Evolutionary conservation across 2,888 invertebrate species (phyloP).

Genomic region (Limnephilus marmoratus): DNA sequence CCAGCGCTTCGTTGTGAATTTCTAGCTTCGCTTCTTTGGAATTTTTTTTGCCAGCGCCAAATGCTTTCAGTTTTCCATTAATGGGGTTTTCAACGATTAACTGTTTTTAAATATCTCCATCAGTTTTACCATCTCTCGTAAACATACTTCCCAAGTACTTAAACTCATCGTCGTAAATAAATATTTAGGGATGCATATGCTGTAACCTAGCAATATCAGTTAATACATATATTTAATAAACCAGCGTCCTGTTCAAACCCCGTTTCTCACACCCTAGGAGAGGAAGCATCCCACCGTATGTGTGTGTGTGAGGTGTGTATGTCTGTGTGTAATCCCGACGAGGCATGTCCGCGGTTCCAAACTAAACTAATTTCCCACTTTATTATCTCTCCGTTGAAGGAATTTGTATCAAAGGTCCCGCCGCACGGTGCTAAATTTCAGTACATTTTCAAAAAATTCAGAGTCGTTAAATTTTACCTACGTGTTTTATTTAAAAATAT

Average conservation of each 20-base stretch:
- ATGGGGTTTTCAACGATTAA: too few species aligned
- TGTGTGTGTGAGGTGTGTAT: neutral
- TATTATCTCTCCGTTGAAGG: neutral
- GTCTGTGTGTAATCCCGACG: neutral
- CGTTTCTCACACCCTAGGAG: neutral
- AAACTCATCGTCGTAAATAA: neutral
- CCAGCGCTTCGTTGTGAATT: too few species aligned
- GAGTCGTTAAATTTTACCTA: neutral
- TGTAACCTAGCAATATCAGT: neutral
- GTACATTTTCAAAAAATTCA: neutral
- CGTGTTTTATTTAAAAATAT: neutral
- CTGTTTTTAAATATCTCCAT: too few species aligned
- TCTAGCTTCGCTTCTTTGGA: too few species aligned
- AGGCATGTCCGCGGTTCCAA: neutral
- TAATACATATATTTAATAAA: neutral
- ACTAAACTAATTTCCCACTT: neutral
- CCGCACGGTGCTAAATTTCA: neutral
- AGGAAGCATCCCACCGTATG: neutral
- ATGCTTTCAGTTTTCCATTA: too few species aligned
- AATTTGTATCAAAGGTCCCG: neutral
- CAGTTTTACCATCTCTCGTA: too few species aligned
- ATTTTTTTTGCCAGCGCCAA: too few species aligned
- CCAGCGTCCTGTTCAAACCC: neutral
- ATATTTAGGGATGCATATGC: neutral
- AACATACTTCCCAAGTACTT: too few species aligned